Percentiles rank a stretch among this genome's conserved stretches.
Conservation (phyloP, 2,888 invertebrate genomes). For the Bruchidius siliquastri region DNA sequence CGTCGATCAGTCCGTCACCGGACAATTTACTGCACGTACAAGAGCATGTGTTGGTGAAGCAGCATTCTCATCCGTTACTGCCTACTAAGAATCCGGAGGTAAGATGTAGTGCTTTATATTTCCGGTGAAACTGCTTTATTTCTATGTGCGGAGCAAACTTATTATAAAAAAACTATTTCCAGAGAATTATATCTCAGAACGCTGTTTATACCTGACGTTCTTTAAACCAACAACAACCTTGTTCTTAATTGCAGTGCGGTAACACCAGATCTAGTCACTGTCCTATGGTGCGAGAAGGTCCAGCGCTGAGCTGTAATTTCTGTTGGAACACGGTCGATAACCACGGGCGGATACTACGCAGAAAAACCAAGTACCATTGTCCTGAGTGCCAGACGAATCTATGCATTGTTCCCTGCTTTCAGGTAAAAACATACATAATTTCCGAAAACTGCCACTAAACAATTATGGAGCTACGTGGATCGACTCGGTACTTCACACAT, state of each 20-base stretch:
- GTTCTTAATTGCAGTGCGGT: conserved; percentile 36
- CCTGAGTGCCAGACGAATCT: conserved; percentile 85
- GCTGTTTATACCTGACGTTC: background rate
- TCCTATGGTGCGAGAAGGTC: conserved; percentile 76
- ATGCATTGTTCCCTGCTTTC: conserved; percentile 86
- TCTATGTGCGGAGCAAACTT: no score
- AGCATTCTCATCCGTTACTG: conserved; percentile 62
- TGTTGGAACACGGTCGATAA: conserved; percentile 88
- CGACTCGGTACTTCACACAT: no score
- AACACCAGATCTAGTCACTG: conserved; percentile 69
- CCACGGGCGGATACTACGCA: conserved; percentile 73
- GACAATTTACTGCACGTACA: conserved; percentile 55
- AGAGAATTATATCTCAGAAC: background rate
- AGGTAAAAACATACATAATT: conserved; percentile 57
- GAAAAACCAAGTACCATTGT: conserved; percentile 87
- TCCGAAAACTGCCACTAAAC: no score
- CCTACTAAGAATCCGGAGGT: conserved; percentile 52
- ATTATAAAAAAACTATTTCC: no score
- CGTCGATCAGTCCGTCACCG: conserved; percentile 49
- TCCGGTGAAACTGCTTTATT: no score
- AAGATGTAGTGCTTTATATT: conserved; percentile 7
- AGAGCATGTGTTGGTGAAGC: conserved; percentile 58
- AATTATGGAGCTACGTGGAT: no score
- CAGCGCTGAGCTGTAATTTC: conserved; percentile 82
- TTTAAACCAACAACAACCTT: background rate